phyloP scores from a whole-genome alignment of 2,888 invertebrate genomes.

The Ennomos quercinarius region DNA sequence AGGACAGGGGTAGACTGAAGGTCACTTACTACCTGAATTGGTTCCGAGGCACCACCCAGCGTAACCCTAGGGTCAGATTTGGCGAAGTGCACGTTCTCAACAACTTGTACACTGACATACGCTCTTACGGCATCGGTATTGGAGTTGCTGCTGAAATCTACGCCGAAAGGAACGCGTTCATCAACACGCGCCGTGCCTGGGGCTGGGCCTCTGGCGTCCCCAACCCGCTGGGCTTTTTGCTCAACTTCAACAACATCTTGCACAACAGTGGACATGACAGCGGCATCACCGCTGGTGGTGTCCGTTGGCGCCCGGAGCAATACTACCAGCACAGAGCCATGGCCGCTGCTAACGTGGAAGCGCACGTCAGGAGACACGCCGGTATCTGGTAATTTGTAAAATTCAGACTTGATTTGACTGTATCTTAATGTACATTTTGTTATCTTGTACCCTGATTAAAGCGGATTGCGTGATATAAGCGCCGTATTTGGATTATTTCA shows the following conservation, averaged over 20 bases:
- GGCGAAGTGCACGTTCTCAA: conserved; percentile 27
- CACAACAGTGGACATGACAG: conserved; percentile 16
- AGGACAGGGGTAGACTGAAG: conserved; percentile 26
- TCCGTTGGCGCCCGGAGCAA: conserved; percentile 14
- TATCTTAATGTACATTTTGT: background rate
- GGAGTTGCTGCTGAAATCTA: conserved; percentile 12
- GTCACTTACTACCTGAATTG: conserved; percentile 30
- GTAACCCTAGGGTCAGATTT: conserved; percentile 26
- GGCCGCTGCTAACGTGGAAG: conserved; percentile 12
- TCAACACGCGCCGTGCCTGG: conserved; percentile 23
- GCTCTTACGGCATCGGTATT: conserved; percentile 22
- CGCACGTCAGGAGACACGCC: conserved; percentile 7
- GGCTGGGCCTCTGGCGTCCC: conserved; percentile 11
- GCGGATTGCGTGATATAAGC: no score
- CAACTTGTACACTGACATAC: conserved; percentile 29
- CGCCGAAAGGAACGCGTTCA: conserved; percentile 25
- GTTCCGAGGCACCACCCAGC: conserved; percentile 25
- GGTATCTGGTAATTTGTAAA: background rate
- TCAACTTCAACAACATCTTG: conserved; percentile 17
- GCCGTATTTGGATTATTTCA: no score
- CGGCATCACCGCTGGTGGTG: conserved; percentile 4
- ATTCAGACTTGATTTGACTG: background rate
- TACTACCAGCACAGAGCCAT: conserved; percentile 17
- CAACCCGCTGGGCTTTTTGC: conserved; percentile 12
- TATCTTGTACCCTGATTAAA: no score